Percentiles rank a stretch among this genome's conserved stretches.
Conservation (phyloP, 2,113 vertebrate species). For the Coregonus clupeaformis region DNA sequence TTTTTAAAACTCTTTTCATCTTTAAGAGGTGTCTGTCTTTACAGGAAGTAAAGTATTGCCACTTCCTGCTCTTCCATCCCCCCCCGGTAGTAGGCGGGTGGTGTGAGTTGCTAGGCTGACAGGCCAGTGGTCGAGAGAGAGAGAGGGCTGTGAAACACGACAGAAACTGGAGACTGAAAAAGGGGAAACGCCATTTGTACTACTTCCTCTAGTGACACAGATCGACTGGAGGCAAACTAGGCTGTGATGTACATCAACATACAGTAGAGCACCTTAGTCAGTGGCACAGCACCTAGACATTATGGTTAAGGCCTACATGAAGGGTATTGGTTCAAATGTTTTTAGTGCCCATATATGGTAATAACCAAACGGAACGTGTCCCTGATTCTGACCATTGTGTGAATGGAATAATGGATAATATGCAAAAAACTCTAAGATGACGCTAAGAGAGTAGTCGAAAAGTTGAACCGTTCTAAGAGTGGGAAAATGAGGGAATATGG, state of each 20-base stretch:
- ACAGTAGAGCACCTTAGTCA: constrained; percentile 8
- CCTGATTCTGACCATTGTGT: too few relatives aligned
- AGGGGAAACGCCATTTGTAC: constrained; percentile 68
- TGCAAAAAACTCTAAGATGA: neutral
- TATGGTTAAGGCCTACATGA: neutral
- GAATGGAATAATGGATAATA: too few relatives aligned
- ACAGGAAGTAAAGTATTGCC: constrained; percentile 53
- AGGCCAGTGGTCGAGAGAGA: constrained; percentile 61
- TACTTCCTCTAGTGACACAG: constrained; percentile 76
- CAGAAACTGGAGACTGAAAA: constrained; percentile 70
- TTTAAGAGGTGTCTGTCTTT: constrained; percentile 30
- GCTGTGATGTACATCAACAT: neutral
- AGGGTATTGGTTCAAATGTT: neutral
- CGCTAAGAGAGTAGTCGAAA: neutral
- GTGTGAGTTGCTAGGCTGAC: constrained; percentile 38
- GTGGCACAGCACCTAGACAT: neutral
- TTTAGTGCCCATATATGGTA: constrained; percentile 21
- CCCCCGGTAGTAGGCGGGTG: constrained; percentile 29
- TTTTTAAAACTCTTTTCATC: constrained; percentile 1
- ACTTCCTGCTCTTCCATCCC: constrained; percentile 33
- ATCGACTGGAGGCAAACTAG: constrained; percentile 28
- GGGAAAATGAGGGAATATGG: neutral
- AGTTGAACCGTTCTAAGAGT: neutral
- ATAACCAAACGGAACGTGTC: neutral
- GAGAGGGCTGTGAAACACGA: constrained; percentile 63